Base-by-base conservation (phyloP, 1,140 invertebrate genomes). In the Bathynomus jamesi region DNA sequence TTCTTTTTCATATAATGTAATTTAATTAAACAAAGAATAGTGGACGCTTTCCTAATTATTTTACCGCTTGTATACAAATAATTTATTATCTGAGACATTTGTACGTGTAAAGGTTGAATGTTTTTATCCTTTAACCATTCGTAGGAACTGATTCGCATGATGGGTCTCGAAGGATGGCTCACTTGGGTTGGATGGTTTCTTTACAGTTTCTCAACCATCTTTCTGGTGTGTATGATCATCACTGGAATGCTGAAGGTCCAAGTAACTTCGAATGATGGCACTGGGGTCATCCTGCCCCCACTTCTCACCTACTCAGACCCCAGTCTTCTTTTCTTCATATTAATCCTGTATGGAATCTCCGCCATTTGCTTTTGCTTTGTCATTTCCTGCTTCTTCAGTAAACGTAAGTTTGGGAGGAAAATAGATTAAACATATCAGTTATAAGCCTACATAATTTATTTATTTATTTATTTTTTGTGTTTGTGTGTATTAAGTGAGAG, bases 321-420 rank as follows among this genome's bases (percentile, higher is more conserved):
- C 25, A 67, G 63, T 28, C 69, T 61, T 24, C 60, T 76, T 8
- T 76, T 67, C 65, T 28, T 76, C 5, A 17, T 76, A 21, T 61
- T 73, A 13, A 32, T 69, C 21, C 61, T 73, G 3, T 76, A 76
- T 29, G 71, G 75, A 11, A 69, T 76, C 17, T 76, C 69, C 27
- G 66, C 71, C 32, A 76, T 76, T 24, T 40, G 63, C 21, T 76
- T 76, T 61, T 76, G 75, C 24, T 53, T 76, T 27, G 69, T 69
- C 40, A 69, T 76, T 28, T 70, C 75, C 3, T 71, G 71, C 17
- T 73, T 76, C 71, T 76, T 76, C 69, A 76, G 70, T 60, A 63
- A 68, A 65, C 75, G 75, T 76, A 46, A 72, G 75, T 73, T 13
- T n/a, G n/a, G n/a, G n/a, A n/a, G n/a, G n/a, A n/a, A n/a, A 24